phyloP scores from a whole-genome alignment of 1,140 invertebrate genomes.

The Chrysomallon squamiferum region DNA sequence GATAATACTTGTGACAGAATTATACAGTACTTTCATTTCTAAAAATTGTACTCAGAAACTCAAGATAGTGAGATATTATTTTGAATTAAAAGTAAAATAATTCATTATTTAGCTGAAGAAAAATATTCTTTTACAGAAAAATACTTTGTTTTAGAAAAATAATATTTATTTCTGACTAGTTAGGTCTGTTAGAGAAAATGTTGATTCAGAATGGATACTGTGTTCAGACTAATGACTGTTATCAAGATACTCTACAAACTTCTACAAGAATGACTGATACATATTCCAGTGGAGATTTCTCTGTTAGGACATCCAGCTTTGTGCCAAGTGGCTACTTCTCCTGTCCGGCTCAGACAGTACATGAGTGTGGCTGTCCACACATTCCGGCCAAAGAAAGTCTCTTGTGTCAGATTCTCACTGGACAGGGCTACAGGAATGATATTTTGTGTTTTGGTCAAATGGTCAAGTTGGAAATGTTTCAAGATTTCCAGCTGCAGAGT shows the following conservation, averaged over 20 bases:
- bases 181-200: slow-evolving; percentile 9
- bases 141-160: too few relatives aligned
- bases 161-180: background rate
- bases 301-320: slow-evolving; percentile 2
- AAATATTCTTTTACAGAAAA: too few relatives aligned
- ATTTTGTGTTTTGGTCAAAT: slow-evolving; percentile 12
- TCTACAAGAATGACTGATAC: slow-evolving; percentile 7
- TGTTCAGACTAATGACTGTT: slow-evolving; percentile 14
- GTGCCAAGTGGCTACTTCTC: slow-evolving; percentile 1
- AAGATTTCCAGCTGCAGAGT: background rate
- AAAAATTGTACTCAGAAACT: too few relatives aligned
- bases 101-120: too few relatives aligned
- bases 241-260: slow-evolving; percentile 14
- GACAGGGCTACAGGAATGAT: slow-evolving; percentile 42
- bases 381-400: slow-evolving; percentile 33
- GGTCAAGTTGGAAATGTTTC: background rate
- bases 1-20: too few relatives aligned
- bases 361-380: slow-evolving; percentile 20
- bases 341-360: background rate
- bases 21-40: too few relatives aligned
- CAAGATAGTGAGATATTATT: too few relatives aligned
- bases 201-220: slow-evolving; percentile 21
- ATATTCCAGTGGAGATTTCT: slow-evolving; percentile 6
- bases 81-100: too few relatives aligned
- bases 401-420: slow-evolving; percentile 39